Conservation (phyloP, 2,888 invertebrate species). For the Poecilobothrus nobilitatus region DNA sequence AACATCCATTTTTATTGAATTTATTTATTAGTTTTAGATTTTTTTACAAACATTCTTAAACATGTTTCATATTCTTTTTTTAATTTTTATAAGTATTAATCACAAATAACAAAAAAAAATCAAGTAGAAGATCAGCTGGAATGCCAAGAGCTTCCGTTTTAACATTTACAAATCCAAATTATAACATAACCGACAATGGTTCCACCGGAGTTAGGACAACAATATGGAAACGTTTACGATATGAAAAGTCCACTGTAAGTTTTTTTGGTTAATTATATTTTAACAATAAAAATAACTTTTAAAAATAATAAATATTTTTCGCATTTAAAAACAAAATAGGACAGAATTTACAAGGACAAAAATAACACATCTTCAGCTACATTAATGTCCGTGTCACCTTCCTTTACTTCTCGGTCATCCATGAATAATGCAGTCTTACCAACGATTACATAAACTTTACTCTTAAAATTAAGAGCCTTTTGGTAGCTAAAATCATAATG, state of each 20-base stretch:
- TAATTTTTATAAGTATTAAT: constrained; percentile 42
- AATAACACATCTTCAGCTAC: not conserved
- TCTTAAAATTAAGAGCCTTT: too few species aligned
- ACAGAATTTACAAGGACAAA: not conserved
- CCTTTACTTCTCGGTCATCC: not conserved
- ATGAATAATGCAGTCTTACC: not conserved
- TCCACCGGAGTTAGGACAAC: constrained; percentile 48
- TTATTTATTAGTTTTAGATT: not conserved
- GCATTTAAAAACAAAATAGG: too few species aligned
- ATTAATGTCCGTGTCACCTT: not conserved
- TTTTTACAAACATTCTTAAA: not conserved
- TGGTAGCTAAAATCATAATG: too few species aligned
- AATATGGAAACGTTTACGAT: constrained; percentile 67
- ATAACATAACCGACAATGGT: constrained; percentile 52
- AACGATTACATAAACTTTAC: not conserved
- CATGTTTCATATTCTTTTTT: not conserved
- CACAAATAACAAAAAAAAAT: constrained; percentile 44
- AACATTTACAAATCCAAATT: constrained; percentile 86
- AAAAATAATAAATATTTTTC: too few species aligned
- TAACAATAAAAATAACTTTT: too few species aligned
- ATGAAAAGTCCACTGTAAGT: constrained; percentile 48
- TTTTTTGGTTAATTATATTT: too few species aligned
- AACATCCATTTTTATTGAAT: not conserved
- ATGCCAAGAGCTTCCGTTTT: constrained; percentile 61
- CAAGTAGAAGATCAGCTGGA: constrained; percentile 48